Evolutionary conservation across 2,113 vertebrate species (phyloP).

Genomic region (Percina caprodes): DNA sequence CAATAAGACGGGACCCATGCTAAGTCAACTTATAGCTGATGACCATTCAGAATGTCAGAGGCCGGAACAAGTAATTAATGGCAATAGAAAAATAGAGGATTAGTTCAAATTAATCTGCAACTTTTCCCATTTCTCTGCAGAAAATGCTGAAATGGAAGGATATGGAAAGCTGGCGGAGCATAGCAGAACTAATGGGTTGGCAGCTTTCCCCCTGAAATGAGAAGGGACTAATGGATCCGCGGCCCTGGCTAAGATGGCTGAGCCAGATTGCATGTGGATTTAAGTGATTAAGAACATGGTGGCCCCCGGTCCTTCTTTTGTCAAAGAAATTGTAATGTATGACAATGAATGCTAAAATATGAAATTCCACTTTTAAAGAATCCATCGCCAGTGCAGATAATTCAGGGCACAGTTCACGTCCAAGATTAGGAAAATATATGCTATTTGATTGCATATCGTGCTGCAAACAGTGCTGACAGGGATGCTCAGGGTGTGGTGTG

Average conservation of each 20-base stretch:
- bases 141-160: slow-evolving; percentile 71
- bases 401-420: slow-evolving; percentile 12
- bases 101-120: slow-evolving; percentile 78
- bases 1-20: slow-evolving; percentile 32
- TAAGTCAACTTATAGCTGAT: slow-evolving; percentile 63
- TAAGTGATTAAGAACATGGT: slow-evolving; percentile 75
- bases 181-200: slow-evolving; percentile 77
- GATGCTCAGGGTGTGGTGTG: not conserved
- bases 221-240: slow-evolving; percentile 73
- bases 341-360: slow-evolving; percentile 64
- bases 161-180: slow-evolving; percentile 74
- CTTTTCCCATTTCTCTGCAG: slow-evolving; percentile 74
- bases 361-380: slow-evolving; percentile 49
- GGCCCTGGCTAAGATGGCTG: slow-evolving; percentile 71
- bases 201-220: slow-evolving; percentile 68
- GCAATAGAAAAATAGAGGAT: slow-evolving; percentile 73
- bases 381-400: slow-evolving; percentile 2
- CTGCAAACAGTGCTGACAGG: not conserved
- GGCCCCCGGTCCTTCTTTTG: slow-evolving; percentile 50
- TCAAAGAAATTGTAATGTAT: slow-evolving; percentile 65
- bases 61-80: slow-evolving; percentile 78
- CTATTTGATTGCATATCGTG: slow-evolving; percentile 4
- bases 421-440: slow-evolving; percentile 22
- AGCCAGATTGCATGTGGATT: slow-evolving; percentile 76
- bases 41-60: slow-evolving; percentile 70